Evolutionary conservation across 2,113 vertebrate species (phyloP).

Genomic region (Greenwoodochromis staneri): DNA sequence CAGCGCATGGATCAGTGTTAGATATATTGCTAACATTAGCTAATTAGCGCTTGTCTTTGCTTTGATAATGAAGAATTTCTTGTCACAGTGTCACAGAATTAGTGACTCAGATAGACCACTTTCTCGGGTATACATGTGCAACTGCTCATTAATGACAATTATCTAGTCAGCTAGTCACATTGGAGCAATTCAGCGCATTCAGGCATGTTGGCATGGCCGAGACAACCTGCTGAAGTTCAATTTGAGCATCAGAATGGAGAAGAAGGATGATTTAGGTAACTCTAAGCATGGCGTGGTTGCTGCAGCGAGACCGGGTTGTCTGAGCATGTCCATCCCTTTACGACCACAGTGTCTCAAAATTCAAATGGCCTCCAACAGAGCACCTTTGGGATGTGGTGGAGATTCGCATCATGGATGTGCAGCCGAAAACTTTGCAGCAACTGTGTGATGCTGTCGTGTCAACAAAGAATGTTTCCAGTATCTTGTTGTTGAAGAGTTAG

Average conservation of each 20-base stretch:
- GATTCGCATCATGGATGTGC: background rate
- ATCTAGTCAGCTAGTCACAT: background rate
- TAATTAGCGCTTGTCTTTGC: background rate
- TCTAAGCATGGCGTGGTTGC: background rate
- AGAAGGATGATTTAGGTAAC: background rate
- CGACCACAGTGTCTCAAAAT: background rate
- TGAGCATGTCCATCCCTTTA: background rate
- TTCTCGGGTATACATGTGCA: rapidly evolving
- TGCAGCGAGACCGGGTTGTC: background rate
- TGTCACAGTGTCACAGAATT: background rate
- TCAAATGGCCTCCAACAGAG: background rate
- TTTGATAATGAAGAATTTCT: background rate
- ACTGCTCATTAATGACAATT: background rate
- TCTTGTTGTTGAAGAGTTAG: background rate
- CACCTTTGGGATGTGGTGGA: background rate
- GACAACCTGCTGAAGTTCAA: background rate
- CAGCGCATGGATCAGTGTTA: background rate
- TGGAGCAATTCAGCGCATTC: background rate
- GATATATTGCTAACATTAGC: background rate
- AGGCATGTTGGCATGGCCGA: rapidly evolving
- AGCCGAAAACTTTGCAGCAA: background rate
- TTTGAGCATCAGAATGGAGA: background rate
- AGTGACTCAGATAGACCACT: rapidly evolving
- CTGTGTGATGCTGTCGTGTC: background rate
- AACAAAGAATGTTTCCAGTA: background rate